These are phyloP conservation scores for Parnassius apollo DNA, from an alignment of 2,888 invertebrate species.

Conservation along the genomic window DNA sequence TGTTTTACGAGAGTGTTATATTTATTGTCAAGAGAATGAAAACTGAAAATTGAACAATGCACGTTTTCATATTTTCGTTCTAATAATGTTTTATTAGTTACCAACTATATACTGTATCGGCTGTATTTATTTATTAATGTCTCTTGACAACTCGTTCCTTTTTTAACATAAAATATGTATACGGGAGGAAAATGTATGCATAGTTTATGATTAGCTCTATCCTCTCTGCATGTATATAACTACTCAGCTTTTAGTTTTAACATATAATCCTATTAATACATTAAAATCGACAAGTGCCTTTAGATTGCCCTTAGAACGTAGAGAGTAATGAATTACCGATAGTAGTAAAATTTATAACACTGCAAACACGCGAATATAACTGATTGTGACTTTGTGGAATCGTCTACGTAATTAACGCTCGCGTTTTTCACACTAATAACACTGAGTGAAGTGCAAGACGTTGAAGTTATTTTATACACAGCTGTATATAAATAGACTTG, in stretches of 20 bases:
- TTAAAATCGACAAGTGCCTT: slow-evolving; percentile 3
- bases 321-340: not conserved
- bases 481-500: slow-evolving; percentile 1
- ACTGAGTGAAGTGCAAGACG: slow-evolving; percentile 33
- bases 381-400: slow-evolving; percentile 1
- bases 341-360: slow-evolving; percentile 7
- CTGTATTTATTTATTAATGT: slow-evolving; percentile 16
- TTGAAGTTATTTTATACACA: slow-evolving; percentile 21
- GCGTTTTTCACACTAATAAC: slow-evolving; percentile 17
- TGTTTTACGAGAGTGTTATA: slow-evolving; percentile 38
- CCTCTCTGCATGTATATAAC: slow-evolving; percentile 44
- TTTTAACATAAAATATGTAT: slow-evolving; percentile 38
- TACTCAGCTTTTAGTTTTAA: slow-evolving; percentile 49
- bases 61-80: too few species aligned
- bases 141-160: slow-evolving; percentile 42
- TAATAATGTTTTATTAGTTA: too few species aligned
- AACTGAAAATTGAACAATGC: too few species aligned
- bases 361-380: slow-evolving; percentile 1
- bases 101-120: not conserved
- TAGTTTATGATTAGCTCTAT: slow-evolving; percentile 39
- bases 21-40: slow-evolving; percentile 48
- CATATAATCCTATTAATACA: slow-evolving; percentile 14
- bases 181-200: slow-evolving; percentile 32
- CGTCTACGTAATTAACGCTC: slow-evolving; percentile 9
- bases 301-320: not conserved